Conservation (phyloP, 1,140 invertebrate species). For the Scylla paramamosain region DNA sequence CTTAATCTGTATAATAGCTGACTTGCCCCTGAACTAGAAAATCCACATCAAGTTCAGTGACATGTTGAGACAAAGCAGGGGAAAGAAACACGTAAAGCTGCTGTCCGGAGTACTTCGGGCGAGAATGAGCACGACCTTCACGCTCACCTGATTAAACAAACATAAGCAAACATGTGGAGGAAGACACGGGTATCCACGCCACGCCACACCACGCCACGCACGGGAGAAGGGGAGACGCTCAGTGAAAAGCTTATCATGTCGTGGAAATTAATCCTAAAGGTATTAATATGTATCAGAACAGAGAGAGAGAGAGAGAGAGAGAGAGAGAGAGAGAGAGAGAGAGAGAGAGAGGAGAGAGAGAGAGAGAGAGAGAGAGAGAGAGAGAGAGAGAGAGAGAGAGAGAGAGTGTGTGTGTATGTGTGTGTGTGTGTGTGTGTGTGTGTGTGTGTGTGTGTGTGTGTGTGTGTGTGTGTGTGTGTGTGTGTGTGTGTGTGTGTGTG, state of each 20-base stretch:
- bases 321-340: no score
- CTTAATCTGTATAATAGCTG: not conserved
- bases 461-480: not conserved
- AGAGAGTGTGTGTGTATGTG: no score
- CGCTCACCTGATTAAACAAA: constrained; percentile 22
- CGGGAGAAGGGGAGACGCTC: not conserved
- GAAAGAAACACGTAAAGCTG: not conserved
- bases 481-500: not conserved
- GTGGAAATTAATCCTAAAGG: not conserved
- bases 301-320: no score
- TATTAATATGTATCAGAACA: not conserved
- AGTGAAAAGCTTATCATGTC: not conserved
- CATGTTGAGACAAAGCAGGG: not conserved
- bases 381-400: no score
- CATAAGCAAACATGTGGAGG: not conserved
- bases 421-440: not conserved
- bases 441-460: not conserved
- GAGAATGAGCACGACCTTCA: not conserved
- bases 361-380: no score
- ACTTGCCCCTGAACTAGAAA: not conserved
- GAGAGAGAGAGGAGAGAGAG: no score
- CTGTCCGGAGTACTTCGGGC: not conserved
- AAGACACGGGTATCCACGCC: not conserved
- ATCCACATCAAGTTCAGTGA: not conserved
- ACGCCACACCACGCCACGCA: no score